phyloP scores from a whole-genome alignment of 1,140 invertebrate species.

The Doryteuthis pealeii region DNA sequence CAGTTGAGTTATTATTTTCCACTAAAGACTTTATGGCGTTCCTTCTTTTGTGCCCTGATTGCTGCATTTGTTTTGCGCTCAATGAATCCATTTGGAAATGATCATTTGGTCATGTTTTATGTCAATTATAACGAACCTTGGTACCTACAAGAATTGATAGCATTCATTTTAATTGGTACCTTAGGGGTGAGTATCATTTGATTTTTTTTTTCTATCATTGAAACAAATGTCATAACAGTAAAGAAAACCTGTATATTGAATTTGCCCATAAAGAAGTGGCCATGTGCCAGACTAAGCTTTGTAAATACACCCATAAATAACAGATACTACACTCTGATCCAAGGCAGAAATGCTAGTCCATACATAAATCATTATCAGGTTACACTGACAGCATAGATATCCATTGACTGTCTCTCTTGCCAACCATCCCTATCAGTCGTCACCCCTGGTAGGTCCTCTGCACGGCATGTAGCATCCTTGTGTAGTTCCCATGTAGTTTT shows the following conservation, averaged over 20 bases:
- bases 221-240: not conserved
- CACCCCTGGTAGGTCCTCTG: too few species aligned
- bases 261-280: not conserved
- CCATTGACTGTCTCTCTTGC: too few species aligned
- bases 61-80: conserved; percentile 96
- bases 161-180: conserved; percentile 93
- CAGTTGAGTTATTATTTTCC: conserved; percentile 99
- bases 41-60: conserved; percentile 98
- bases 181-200: conserved; percentile 78
- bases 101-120: conserved; percentile 97
- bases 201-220: not conserved
- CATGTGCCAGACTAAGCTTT: too few species aligned
- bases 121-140: conserved; percentile 98
- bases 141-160: conserved; percentile 98
- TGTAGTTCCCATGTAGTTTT: too few species aligned
- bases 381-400: too few species aligned
- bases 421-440: too few species aligned
- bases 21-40: conserved; percentile 97
- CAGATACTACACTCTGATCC: not conserved
- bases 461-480: too few species aligned
- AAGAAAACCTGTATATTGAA: too few species aligned
- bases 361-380: too few species aligned
- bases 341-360: too few species aligned
- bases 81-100: conserved; percentile 99
- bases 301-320: not conserved